Conservation (phyloP, 1,140 invertebrate species). For the Calephelis nemesis region DNA sequence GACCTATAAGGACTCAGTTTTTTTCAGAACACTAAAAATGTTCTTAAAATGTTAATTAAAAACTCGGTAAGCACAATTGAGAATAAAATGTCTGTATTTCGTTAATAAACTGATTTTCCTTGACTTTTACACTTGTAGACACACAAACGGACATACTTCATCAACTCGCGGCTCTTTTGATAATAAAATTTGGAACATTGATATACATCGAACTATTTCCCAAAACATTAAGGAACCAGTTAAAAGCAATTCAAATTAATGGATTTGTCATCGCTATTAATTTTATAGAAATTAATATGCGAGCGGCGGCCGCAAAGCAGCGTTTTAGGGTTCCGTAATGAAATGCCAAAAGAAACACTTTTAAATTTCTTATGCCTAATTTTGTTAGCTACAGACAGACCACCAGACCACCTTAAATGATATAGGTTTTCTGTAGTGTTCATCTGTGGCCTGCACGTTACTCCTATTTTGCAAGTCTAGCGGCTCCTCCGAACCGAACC, state of each 20-base stretch:
- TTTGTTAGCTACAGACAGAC: not conserved
- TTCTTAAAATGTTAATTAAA: too few relatives aligned
- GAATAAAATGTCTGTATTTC: too few relatives aligned
- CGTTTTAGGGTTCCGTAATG: not conserved
- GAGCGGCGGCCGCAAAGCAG: slow-evolving; percentile 7
- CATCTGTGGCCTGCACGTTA: too few relatives aligned
- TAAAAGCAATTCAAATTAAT: slow-evolving; percentile 70
- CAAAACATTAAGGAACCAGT: slow-evolving; percentile 48
- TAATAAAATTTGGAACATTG: slow-evolving; percentile 11
- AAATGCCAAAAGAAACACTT: too few relatives aligned
- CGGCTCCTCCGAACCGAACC: too few relatives aligned
- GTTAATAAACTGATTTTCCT: not conserved
- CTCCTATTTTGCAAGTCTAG: too few relatives aligned
- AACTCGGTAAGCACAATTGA: too few relatives aligned
- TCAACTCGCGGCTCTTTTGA: slow-evolving; percentile 5
- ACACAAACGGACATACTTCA: not conserved
- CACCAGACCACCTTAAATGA: too few relatives aligned
- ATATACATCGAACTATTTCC: slow-evolving; percentile 1
- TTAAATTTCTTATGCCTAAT: too few relatives aligned
- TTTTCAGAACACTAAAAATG: too few relatives aligned
- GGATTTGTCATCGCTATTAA: slow-evolving; percentile 77
- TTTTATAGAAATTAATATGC: slow-evolving; percentile 51
- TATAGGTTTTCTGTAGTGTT: too few relatives aligned
- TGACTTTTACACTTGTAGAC: not conserved
- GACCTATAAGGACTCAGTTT: too few relatives aligned